These are phyloP conservation scores for Kryphioiulus occultus DNA, from an alignment of 2,888 invertebrate genomes.

Conservation along the genomic window DNA sequence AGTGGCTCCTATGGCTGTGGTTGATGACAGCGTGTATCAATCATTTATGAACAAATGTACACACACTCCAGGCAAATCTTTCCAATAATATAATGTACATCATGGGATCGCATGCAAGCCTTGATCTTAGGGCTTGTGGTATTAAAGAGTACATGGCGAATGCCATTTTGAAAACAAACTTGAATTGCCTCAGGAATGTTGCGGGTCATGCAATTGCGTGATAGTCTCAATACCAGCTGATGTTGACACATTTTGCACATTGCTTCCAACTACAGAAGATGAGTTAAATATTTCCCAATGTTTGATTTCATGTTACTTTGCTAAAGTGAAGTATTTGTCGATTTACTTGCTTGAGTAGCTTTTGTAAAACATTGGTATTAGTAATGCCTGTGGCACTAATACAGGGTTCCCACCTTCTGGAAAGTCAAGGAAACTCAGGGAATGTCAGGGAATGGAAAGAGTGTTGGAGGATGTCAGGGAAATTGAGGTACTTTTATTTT, in stretches of 20 bases:
- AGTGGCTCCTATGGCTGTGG: neutral
- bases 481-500: too few species aligned
- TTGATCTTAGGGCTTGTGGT: neutral
- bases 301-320: too few species aligned
- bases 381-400: too few species aligned
- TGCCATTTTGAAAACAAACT: neutral
- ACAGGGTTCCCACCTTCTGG: too few species aligned
- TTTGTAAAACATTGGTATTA: too few species aligned
- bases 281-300: neutral
- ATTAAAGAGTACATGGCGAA: neutral
- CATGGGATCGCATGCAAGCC: neutral
- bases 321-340: too few species aligned
- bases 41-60: neutral
- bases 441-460: too few species aligned
- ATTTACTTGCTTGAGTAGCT: too few species aligned
- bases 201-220: neutral
- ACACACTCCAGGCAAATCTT: neutral
- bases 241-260: neutral
- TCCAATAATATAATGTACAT: neutral
- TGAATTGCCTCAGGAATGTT: neutral
- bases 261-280: neutral
- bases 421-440: too few species aligned
- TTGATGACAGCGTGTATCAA: neutral
- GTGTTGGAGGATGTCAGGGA: too few species aligned
- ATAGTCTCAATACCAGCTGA: neutral